Conservation (phyloP, 1,140 invertebrate genomes). For the Globodera ellingtonae region DNA sequence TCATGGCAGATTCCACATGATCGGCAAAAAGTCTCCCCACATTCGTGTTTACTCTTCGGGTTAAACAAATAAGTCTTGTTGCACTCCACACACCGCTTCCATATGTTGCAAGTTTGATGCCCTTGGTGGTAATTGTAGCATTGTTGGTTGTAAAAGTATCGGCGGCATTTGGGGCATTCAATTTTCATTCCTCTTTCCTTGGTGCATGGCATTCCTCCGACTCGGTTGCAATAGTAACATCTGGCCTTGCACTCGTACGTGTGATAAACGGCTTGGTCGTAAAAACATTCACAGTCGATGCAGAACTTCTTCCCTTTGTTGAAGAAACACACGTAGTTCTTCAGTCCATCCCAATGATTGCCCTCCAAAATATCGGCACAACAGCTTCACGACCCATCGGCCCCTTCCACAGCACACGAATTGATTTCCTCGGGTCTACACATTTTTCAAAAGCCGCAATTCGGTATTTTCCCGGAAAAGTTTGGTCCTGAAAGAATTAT, state of each 20-base stretch:
- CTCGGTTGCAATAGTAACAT: too few species aligned
- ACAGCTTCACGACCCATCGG: background rate
- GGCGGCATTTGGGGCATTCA: too few species aligned
- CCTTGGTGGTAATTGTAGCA: too few species aligned
- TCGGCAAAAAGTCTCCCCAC: background rate
- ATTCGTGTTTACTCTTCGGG: background rate
- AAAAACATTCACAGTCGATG: too few species aligned
- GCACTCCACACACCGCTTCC: too few species aligned
- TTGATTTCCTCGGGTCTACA: background rate
- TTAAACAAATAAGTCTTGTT: background rate
- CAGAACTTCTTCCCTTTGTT: background rate
- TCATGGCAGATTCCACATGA: background rate
- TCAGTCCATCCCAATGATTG: background rate
- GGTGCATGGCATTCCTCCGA: too few species aligned
- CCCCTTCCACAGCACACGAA: background rate
- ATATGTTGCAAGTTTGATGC: too few species aligned
- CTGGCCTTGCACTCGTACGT: too few species aligned
- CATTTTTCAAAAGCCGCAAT: background rate
- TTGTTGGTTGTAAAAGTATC: too few species aligned
- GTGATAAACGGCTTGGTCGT: too few species aligned
- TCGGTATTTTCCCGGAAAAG: background rate
- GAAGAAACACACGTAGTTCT: background rate
- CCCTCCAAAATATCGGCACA: background rate
- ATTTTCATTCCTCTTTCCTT: too few species aligned
- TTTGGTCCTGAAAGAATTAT: too few species aligned